Evolutionary conservation across 2,888 invertebrate genomes (phyloP).

Genomic region (Tachina fera): DNA sequence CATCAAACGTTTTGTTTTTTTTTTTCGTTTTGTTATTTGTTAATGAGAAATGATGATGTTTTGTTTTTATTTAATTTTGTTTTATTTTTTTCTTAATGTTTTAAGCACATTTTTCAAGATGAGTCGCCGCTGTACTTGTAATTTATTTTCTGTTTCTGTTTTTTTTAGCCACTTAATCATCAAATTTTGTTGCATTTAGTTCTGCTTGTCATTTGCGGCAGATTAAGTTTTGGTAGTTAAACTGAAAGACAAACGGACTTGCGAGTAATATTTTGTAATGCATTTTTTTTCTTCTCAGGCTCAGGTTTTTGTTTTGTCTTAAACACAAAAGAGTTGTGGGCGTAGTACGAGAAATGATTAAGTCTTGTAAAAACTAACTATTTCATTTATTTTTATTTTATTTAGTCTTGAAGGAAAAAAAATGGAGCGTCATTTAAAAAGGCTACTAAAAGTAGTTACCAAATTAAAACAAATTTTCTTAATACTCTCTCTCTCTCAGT

Average conservation of each 20-base stretch:
- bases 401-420: not conserved
- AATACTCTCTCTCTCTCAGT: not conserved
- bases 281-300: not conserved
- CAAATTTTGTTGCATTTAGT: constrained; percentile 64
- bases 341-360: constrained; percentile 55
- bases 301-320: not conserved
- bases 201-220: constrained; percentile 63
- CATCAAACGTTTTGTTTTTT: constrained; percentile 28
- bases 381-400: not conserved
- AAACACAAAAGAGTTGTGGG: constrained; percentile 43
- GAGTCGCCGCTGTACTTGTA: constrained; percentile 53
- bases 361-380: constrained; percentile 6
- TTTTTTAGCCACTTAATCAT: constrained; percentile 60
- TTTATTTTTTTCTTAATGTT: constrained; percentile 23
- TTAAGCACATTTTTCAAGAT: constrained; percentile 37
- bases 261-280: constrained; percentile 4
- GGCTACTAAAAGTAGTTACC: not conserved
- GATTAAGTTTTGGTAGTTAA: constrained; percentile 55
- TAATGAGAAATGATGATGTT: constrained; percentile 13
- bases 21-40: not conserved
- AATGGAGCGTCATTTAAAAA: not conserved
- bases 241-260: constrained; percentile 16
- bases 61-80: constrained; percentile 19
- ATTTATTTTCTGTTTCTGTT: constrained; percentile 9
- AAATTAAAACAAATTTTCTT: not conserved